Evolutionary conservation across 2,113 vertebrate genomes (phyloP).

Genomic region (Centrocercus urophasianus): DNA sequence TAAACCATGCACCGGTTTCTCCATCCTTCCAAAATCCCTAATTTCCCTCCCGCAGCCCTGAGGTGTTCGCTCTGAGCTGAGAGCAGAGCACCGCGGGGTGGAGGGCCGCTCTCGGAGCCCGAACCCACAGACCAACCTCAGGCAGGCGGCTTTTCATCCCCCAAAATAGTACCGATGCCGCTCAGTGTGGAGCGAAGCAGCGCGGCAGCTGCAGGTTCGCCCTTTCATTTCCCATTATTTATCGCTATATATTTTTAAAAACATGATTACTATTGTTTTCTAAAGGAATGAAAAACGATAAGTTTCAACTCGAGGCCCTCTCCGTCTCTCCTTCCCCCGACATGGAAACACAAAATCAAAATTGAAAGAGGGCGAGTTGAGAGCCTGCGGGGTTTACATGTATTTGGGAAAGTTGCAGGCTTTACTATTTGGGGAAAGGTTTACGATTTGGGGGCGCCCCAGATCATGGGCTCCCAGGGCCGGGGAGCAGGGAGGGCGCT

Average conservation of each 20-base stretch:
- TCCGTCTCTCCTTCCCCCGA: no score
- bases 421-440: no score
- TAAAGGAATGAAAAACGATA: background rate
- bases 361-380: no score
- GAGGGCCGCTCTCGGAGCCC: no score
- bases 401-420: no score
- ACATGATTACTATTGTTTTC: background rate
- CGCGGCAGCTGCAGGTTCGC: background rate
- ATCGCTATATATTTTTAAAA: background rate
- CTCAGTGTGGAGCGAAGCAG: background rate
- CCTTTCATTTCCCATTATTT: background rate
- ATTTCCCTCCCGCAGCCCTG: background rate
- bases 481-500: no score
- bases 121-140: background rate
- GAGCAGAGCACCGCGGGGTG: background rate
- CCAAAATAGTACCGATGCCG: background rate
- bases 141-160: no score
- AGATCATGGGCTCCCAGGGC: no score
- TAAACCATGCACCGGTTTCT: background rate
- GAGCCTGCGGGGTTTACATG: no score
- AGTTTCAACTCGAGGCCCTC: background rate
- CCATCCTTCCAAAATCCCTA: background rate
- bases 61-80: background rate
- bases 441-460: no score
- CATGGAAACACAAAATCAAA: background rate